phyloP scores from a whole-genome alignment of 1,140 invertebrate species.

The Pinna nobilis region DNA sequence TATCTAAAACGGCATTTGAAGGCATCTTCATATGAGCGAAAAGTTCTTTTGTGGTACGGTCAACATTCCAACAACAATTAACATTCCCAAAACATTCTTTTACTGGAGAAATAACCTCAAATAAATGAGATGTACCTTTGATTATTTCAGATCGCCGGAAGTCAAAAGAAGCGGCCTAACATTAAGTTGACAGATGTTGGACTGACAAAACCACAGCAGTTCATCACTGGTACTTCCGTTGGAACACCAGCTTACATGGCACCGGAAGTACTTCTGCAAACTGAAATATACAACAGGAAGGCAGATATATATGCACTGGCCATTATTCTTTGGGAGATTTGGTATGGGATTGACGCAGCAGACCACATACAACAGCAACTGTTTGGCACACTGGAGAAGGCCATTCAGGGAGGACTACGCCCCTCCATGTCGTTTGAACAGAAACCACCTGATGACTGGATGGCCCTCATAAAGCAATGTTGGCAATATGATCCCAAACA shows the following conservation, averaged over 20 bases:
- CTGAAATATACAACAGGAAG: slow-evolving; percentile 47
- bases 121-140: background rate
- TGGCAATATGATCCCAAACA: slow-evolving; percentile 40
- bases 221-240: slow-evolving; percentile 39
- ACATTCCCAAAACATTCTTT: background rate
- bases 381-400: slow-evolving; percentile 41
- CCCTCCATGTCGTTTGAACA: slow-evolving; percentile 41
- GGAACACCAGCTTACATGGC: slow-evolving; percentile 45
- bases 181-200: slow-evolving; percentile 54
- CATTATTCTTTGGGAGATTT: slow-evolving; percentile 61
- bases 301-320: slow-evolving; percentile 58
- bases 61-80: too few species aligned
- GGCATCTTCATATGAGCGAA: too few species aligned
- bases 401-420: slow-evolving; percentile 39
- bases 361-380: slow-evolving; percentile 44
- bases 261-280: slow-evolving; percentile 43
- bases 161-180: slow-evolving; percentile 1
- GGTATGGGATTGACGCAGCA: slow-evolving; percentile 59
- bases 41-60: too few species aligned
- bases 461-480: slow-evolving; percentile 38
- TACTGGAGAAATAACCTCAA: background rate
- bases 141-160: background rate
- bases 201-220: slow-evolving; percentile 34
- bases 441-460: slow-evolving; percentile 49
- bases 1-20: too few species aligned